Evolutionary conservation across 2,888 invertebrate genomes (phyloP).

Genomic region (Ochropleura plecta): DNA sequence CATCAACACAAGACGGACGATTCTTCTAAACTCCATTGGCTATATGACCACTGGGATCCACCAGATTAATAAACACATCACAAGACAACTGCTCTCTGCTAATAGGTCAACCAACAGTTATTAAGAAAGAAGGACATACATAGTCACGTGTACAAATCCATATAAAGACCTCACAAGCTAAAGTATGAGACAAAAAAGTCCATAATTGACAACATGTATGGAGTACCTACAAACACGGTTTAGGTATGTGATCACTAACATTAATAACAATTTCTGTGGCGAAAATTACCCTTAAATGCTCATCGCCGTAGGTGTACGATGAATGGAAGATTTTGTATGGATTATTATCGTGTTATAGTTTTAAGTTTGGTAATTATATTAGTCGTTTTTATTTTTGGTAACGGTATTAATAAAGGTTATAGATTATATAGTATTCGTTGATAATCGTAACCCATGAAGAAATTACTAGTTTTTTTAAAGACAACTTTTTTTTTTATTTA

Average conservation of each 20-base stretch:
- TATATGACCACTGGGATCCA: not conserved
- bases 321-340: conserved; percentile 35
- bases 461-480: not conserved
- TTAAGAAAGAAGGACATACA: conserved; percentile 10
- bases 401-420: conserved; percentile 1
- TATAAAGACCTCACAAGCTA: conserved; percentile 50
- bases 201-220: conserved; percentile 38
- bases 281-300: conserved; percentile 65
- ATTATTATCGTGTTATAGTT: conserved; percentile 31
- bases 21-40: not conserved
- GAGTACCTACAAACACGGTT: conserved; percentile 51
- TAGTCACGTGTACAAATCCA: conserved; percentile 8
- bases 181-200: conserved; percentile 19
- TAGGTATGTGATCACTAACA: conserved; percentile 43
- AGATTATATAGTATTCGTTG: not conserved
- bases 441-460: not conserved
- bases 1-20: not conserved
- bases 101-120: conserved; percentile 30
- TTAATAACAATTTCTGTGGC: conserved; percentile 57
- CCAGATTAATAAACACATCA: not conserved
- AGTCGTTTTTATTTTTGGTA: conserved; percentile 1
- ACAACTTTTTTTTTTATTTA: not conserved
- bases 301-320: conserved; percentile 52
- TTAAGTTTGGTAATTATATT: conserved; percentile 29
- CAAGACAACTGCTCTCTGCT: not conserved